Evolutionary conservation across 2,888 invertebrate genomes (phyloP), one percentile per base, ranked within the genome.

Genomic region (Parnassius smintheus): DNA sequence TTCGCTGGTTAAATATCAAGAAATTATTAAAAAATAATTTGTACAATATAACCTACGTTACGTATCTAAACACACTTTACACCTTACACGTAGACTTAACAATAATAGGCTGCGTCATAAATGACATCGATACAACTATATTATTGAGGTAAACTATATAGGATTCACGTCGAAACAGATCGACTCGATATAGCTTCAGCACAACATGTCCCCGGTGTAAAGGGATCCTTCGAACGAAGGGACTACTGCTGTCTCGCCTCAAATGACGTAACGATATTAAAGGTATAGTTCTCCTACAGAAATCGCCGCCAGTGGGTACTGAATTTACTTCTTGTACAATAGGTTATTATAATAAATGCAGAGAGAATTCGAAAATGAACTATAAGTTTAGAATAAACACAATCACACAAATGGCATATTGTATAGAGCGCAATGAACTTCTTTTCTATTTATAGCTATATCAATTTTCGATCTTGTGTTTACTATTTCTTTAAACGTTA

Each of bases 51-150:
- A 82, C 73, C 79, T 81, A 80, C 73, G 76, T 76, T 75, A 80
- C 73, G 75, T 80, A 81, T 76, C 78, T 84, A 82, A 84, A 84
- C 86, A 88, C 85, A 85, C 81, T 82, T 84, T 82, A 87, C 86
- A 85, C 76, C 86, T 86, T 89, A 90, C 69, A 82, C 71, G 75
- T 87, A 87, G 82, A 86, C 89, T 90, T 91, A 91, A 89, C 75
- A 81, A 83, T 90, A 91, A 87, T 91, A 91, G 91, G 90, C 91
- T 89, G 83, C 86, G 91, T 89, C 90, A 87, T 85, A 82, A 82
- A 83, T 84, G 88, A 90, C 89, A 86, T 79, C 77, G 78, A 84
- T 89, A 88, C 81, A 85, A 84, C 88, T 89, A 90, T 81, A 73
- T 80, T 83, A 86, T 82, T 89, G 90, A 91, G 91, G 91, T 90